Conservation (phyloP, 2,888 invertebrate species). For the Hydrotaea cyrtoneurina region DNA sequence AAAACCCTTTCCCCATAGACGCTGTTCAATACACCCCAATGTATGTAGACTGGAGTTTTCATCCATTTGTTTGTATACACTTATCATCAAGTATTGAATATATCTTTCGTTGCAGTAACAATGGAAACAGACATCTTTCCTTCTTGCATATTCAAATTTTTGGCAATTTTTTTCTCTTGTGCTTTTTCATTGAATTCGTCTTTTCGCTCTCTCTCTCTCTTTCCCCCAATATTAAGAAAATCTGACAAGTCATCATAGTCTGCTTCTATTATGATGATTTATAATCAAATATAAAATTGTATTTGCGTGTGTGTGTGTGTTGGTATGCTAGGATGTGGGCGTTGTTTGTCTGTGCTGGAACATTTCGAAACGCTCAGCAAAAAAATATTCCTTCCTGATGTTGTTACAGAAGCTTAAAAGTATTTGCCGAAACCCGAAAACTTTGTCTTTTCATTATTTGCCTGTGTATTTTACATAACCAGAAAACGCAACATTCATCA, state of each 20-base stretch:
- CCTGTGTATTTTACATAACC: slow-evolving; percentile 19
- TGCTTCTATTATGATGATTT: slow-evolving; percentile 44
- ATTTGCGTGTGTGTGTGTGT: not conserved
- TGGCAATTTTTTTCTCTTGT: not conserved
- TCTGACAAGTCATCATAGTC: slow-evolving; percentile 44
- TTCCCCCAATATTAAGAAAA: not conserved
- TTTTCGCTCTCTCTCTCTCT: too few species aligned
- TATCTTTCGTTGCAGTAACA: slow-evolving; percentile 14
- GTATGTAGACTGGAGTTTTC: not conserved
- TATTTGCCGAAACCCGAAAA: slow-evolving; percentile 33
- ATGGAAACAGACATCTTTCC: not conserved
- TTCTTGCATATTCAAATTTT: slow-evolving; percentile 1
- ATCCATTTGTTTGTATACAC: slow-evolving; percentile 26
- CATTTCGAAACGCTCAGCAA: slow-evolving; percentile 8
- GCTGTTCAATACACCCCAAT: too few species aligned
- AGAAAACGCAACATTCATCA: slow-evolving; percentile 30
- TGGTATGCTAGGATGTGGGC: not conserved
- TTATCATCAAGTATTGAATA: slow-evolving; percentile 37
- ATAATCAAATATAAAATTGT: slow-evolving; percentile 53
- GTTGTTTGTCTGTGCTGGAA: not conserved
- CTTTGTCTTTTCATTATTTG: slow-evolving; percentile 47
- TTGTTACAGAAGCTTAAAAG: slow-evolving; percentile 36
- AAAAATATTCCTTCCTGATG: slow-evolving; percentile 4
- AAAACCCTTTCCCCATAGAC: too few species aligned
- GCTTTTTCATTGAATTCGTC: not conserved